Conservation (phyloP, 2,113 vertebrate genomes). For the Psophia crepitans region DNA sequence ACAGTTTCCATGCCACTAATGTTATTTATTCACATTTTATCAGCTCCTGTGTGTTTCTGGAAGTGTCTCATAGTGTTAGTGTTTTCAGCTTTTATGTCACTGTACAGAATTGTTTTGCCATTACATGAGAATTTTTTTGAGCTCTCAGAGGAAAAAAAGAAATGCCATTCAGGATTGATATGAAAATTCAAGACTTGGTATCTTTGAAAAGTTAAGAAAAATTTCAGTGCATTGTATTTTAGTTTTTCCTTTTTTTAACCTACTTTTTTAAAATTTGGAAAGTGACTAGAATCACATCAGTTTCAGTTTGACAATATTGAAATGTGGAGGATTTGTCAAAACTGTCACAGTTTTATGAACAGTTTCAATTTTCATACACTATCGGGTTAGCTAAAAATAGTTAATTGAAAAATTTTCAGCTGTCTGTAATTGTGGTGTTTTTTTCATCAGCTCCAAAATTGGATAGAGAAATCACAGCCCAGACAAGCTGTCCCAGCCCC, state of each 20-base stretch:
- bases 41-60: not conserved
- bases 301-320: not conserved
- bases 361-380: not conserved
- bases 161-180: not conserved
- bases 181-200: not conserved
- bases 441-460: not conserved
- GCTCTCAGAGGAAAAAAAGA: not conserved
- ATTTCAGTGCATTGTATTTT: not conserved
- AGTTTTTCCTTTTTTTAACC: not conserved
- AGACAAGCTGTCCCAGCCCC: not conserved
- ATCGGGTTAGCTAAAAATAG: not conserved
- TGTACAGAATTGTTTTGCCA: not conserved
- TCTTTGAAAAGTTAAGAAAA: not conserved
- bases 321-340: not conserved
- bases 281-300: not conserved
- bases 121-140: not conserved
- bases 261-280: not conserved
- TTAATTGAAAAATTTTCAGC: not conserved
- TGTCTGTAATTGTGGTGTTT: not conserved
- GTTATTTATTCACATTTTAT: not conserved
- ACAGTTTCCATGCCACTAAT: not conserved
- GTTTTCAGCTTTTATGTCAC: not conserved
- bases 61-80: not conserved
- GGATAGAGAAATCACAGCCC: not conserved
- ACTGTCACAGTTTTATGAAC: not conserved